Base-by-base conservation (phyloP, 1,140 invertebrate genomes). In the Drosophila neocordata region DNA sequence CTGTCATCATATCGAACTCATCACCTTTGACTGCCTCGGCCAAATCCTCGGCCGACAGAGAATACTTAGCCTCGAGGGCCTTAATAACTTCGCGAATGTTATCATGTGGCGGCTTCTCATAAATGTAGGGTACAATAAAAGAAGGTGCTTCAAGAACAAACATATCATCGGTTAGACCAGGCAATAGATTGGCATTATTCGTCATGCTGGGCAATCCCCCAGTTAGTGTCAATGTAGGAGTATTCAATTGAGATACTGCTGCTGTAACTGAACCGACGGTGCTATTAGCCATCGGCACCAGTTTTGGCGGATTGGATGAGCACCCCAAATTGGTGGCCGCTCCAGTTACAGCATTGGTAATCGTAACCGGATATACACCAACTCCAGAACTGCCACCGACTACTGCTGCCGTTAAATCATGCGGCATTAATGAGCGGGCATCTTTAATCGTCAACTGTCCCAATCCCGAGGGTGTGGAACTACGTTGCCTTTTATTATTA, bases 81-180 rank as follows among this genome's bases (percentile, higher is more conserved):
- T 94, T 93, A 48, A 97, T 93, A 90, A 96, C 96, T 71, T 96
- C 94, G 90, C 95, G 96, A 52, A 97, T 93, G 48, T 95, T 94
- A 82, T 95, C 95, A 6, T 96, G 91, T 0, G 96, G 96, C 4
- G 96, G 96, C 91, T 97, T 97, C 92, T 97, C 96, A 91, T 97
- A 97, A n/a, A 98, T 96, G 91, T 97, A 97, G 41, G 97, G 97
- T 73, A 97, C 96, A 85, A 98, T 97, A 85, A 98, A 97, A 11
- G 96, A 97, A 3, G 97, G 97, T 20, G 96, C 96, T 92, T 98
- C 96, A 7, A 97, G 95, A 1, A 97, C 96, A 92, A 96, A 97
- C 95, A 97, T 97, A 79, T 97, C 96, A 90, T 98, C 96, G 4
- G 96, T 97, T 4, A 97, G 92, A 4, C 96, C 95, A 0, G 96